These are phyloP conservation scores for Gymnoscopelus microlampas DNA, from an alignment of 2,797 vertebrate species.

Conservation along the genomic window DNA sequence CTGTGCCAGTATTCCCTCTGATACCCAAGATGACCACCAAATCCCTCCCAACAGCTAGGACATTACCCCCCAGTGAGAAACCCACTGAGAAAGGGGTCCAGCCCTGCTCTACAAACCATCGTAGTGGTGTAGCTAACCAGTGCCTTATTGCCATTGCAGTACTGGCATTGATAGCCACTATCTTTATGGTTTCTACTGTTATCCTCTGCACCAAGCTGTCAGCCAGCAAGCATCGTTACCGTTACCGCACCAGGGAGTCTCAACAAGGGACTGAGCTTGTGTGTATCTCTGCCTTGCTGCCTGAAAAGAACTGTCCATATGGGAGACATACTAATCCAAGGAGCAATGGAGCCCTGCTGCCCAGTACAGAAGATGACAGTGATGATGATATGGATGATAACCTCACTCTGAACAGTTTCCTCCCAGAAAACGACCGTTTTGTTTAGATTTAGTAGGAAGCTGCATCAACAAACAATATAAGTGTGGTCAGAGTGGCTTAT, in stretches of 20 bases:
- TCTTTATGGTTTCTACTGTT: slow-evolving; percentile 85
- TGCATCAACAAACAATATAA: no score
- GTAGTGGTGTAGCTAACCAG: slow-evolving; percentile 47
- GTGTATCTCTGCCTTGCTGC: slow-evolving; percentile 88
- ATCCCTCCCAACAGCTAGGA: no score
- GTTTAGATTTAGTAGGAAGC: slow-evolving; percentile 33
- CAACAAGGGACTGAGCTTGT: slow-evolving; percentile 85
- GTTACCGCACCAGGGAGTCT: slow-evolving; percentile 42
- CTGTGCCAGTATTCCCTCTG: neutral
- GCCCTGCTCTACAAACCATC: slow-evolving; percentile 42
- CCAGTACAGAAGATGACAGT: slow-evolving; percentile 45
- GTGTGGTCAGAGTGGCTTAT: neutral
- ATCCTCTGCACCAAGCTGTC: slow-evolving; percentile 83
- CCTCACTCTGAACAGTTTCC: slow-evolving; percentile 90
- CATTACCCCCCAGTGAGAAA: neutral
- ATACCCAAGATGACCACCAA: neutral
- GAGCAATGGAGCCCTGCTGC: slow-evolving; percentile 63
- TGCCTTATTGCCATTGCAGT: slow-evolving; percentile 85
- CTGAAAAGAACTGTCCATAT: slow-evolving; percentile 66
- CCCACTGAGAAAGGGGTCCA: neutral
- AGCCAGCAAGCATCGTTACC: slow-evolving; percentile 53
- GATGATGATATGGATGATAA: slow-evolving; percentile 82
- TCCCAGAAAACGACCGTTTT: slow-evolving; percentile 80
- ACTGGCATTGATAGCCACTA: slow-evolving; percentile 80
- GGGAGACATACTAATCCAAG: slow-evolving; percentile 47